Conservation (phyloP, 2,797 vertebrate species). For the Zenarchopterus dispar region DNA sequence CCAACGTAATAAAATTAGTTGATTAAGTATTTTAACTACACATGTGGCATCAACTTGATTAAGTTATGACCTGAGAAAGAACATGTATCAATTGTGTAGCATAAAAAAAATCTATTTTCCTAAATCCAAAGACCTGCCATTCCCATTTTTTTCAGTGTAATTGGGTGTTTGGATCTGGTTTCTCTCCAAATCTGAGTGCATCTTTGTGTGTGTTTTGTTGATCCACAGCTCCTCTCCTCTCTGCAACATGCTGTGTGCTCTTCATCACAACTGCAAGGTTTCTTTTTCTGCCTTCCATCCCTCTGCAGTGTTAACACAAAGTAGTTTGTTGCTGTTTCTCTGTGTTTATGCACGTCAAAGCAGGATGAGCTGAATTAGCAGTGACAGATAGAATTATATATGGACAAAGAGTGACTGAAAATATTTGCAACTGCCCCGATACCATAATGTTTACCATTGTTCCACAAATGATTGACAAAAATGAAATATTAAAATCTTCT, state of each 20-base stretch:
- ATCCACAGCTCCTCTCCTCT: conserved; percentile 5
- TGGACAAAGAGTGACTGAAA: conserved; percentile 1
- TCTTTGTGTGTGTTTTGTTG: neutral
- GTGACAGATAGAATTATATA: neutral
- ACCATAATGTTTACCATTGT: conserved; percentile 1
- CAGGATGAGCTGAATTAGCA: conserved; percentile 7
- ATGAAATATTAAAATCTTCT: neutral
- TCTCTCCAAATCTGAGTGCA: neutral
- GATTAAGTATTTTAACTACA: too few species aligned
- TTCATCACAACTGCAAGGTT: conserved; percentile 17
- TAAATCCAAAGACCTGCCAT: too few species aligned
- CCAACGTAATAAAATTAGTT: too few species aligned
- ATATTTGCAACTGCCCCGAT: neutral
- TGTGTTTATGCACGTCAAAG: conserved; percentile 11
- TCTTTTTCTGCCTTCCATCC: conserved; percentile 10
- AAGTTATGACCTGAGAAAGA: too few species aligned
- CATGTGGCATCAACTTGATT: too few species aligned
- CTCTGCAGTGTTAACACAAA: conserved; percentile 10
- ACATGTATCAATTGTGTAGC: too few species aligned
- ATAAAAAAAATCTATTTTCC: too few species aligned
- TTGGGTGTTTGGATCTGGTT: neutral
- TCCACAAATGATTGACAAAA: neutral
- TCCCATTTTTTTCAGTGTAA: too few species aligned
- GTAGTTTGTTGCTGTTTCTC: conserved; percentile 12
- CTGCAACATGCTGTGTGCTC: conserved; percentile 2